Evolutionary conservation across 2,113 vertebrate genomes (phyloP), one percentile per base, ranked within the genome.

Genomic region (Tragelaphus strepsiceros): DNA sequence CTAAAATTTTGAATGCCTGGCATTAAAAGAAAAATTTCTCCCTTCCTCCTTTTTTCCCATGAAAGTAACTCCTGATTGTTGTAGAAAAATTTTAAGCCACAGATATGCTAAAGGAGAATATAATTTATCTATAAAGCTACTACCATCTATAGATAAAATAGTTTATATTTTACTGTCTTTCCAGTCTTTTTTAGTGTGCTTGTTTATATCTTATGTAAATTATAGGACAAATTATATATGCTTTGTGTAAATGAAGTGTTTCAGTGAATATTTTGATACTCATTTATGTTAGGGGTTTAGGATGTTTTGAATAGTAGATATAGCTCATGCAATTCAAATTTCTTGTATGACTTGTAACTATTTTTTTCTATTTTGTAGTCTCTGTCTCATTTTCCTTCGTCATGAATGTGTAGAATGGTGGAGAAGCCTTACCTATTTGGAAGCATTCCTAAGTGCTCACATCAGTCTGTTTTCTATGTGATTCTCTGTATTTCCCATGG

Each of bases 381-480:
- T 90, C 94, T 93, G 59, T 93, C 35, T 96, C 35, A 43, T 71
- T 92, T 95, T 96, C 8, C 28, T 84, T 71, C 43, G 15, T 96
- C 19, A 6, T 46, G 43, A 80, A 22, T 6, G 22, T 95, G 96
- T 80, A 61, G 15, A 90, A 51, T 93, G 58, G 71, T 51, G 19
- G 46, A 81, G 77, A 93, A 93, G 32, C 22, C 82, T 88, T 96
- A 24, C 6, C 22, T 85, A 64, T 81, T 59, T 88, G 58, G 62
- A 97, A 95, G 53, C 35, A 67, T 97, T 95, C 54, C 49, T 95
- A 90, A 92, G 35, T 89, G n/a, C 43, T 97, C 67, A 35, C 26
- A 26, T 83, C 90, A 71, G 35, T 43, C 35, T 83, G 43, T 80
- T 61, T 93, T 96, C 39, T 59, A 8, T 97, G 58, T 87, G 71